Conservation (phyloP, 2,113 vertebrate genomes). For the Paradoxurus hermaphroditus region DNA sequence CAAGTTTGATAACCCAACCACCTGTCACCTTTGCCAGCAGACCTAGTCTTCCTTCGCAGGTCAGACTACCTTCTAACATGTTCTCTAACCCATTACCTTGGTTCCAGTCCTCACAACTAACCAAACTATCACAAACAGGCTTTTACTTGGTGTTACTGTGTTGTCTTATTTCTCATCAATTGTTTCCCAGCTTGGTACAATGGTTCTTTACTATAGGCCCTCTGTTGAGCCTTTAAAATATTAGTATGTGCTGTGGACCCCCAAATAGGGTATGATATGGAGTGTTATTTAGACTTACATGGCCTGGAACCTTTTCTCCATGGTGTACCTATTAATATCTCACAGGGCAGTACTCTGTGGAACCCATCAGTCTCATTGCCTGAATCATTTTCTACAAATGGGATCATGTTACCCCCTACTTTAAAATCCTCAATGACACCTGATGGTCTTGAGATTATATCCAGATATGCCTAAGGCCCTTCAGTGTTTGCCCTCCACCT, state of each 20-base stretch:
- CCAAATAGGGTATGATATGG: neutral
- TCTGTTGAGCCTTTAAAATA: neutral
- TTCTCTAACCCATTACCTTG: neutral
- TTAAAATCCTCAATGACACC: neutral
- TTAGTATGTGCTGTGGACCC: neutral
- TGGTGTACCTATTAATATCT: neutral
- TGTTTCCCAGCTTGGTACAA: neutral
- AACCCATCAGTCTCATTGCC: neutral
- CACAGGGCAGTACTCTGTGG: neutral
- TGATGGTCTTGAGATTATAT: neutral
- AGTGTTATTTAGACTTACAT: neutral
- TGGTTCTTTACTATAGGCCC: neutral
- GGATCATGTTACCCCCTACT: neutral
- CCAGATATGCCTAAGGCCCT: neutral
- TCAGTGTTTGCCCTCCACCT: neutral
- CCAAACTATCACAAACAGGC: neutral
- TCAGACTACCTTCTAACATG: too few relatives aligned
- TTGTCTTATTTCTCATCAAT: neutral
- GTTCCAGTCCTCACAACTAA: neutral
- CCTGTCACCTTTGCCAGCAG: neutral
- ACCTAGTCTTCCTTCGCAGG: neutral
- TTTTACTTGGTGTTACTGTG: neutral
- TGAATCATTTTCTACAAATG: neutral
- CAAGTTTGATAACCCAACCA: neutral
- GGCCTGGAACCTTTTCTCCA: neutral